These are phyloP conservation scores for Lethrus apterus DNA, from an alignment of 1,140 invertebrate genomes.

Conservation along the genomic window DNA sequence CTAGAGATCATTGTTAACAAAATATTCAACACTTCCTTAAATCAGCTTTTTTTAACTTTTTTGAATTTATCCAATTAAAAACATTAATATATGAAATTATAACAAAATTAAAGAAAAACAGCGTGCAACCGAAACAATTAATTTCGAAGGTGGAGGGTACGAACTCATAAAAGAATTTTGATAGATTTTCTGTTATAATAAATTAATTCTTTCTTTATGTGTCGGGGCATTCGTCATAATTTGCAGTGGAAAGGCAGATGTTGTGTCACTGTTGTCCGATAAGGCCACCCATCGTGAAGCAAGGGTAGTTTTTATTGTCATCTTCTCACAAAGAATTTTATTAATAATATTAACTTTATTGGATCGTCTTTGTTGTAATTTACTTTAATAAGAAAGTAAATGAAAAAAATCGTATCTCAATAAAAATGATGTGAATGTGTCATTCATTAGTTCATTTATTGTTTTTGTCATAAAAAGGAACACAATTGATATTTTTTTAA, in stretches of 20 bases:
- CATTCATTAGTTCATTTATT: too few relatives aligned
- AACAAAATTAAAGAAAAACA: constrained; percentile 10
- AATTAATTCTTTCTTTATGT: constrained; percentile 13
- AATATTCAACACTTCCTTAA: too few relatives aligned
- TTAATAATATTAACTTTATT: constrained; percentile 15
- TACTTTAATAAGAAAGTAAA: too few relatives aligned
- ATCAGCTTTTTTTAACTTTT: background rate
- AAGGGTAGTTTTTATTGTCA: constrained; percentile 16
- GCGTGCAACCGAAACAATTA: constrained; percentile 7
- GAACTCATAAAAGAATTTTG: constrained; percentile 1
- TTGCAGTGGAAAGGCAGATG: constrained; percentile 17
- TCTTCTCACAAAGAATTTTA: constrained; percentile 14
- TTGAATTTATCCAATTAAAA: constrained; percentile 1
- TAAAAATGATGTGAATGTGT: too few relatives aligned
- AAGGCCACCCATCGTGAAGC: constrained; percentile 5
- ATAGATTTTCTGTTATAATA: constrained; percentile 1
- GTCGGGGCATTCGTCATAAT: constrained; percentile 16
- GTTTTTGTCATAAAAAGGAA: too few relatives aligned
- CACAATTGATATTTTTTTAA: too few relatives aligned
- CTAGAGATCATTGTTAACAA: too few relatives aligned
- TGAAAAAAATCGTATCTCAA: too few relatives aligned
- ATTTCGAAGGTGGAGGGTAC: background rate
- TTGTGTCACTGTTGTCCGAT: constrained; percentile 16
- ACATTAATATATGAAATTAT: too few relatives aligned
- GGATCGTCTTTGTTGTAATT: constrained; percentile 1